Conservation (phyloP, 2,888 invertebrate species). For the Sialis fuliginosa region DNA sequence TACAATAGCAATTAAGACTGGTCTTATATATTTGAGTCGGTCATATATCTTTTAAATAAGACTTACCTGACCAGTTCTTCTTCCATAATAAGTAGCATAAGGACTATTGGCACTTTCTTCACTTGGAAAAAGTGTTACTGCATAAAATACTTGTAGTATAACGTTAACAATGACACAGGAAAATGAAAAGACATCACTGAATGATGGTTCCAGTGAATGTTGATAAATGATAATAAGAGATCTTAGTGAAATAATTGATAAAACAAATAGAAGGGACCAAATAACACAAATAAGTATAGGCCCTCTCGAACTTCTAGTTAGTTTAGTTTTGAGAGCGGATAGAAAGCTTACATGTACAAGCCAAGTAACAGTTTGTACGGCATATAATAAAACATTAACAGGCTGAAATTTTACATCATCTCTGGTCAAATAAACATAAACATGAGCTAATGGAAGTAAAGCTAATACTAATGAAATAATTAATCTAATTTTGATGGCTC, state of each 20-base stretch:
- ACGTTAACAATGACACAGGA: constrained; percentile 43
- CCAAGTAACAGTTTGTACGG: constrained; percentile 62
- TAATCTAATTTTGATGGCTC: constrained; percentile 45
- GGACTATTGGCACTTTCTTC: constrained; percentile 29
- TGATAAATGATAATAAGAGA: constrained; percentile 36
- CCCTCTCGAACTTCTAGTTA: constrained; percentile 53
- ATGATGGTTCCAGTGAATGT: constrained; percentile 16
- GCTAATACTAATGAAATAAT: constrained; percentile 42
- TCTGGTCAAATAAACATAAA: constrained; percentile 42
- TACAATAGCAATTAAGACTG: too few species aligned
- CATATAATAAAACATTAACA: constrained; percentile 51
- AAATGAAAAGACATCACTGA: constrained; percentile 25
- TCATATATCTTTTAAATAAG: neutral
- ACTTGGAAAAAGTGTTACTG: constrained; percentile 51
- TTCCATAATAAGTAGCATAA: constrained; percentile 30
- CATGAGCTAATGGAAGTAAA: constrained; percentile 45
- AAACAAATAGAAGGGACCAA: constrained; percentile 48
- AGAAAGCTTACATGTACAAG: constrained; percentile 61
- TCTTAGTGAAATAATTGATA: constrained; percentile 50
- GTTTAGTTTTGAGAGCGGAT: constrained; percentile 43
- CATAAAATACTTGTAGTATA: constrained; percentile 48
- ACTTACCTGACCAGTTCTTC: constrained; percentile 34
- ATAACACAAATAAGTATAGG: constrained; percentile 46
- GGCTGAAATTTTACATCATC: constrained; percentile 32
- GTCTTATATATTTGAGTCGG: too few species aligned